Evolutionary conservation across 2,797 vertebrate species (phyloP).

Genomic region (Galago senegalensis): DNA sequence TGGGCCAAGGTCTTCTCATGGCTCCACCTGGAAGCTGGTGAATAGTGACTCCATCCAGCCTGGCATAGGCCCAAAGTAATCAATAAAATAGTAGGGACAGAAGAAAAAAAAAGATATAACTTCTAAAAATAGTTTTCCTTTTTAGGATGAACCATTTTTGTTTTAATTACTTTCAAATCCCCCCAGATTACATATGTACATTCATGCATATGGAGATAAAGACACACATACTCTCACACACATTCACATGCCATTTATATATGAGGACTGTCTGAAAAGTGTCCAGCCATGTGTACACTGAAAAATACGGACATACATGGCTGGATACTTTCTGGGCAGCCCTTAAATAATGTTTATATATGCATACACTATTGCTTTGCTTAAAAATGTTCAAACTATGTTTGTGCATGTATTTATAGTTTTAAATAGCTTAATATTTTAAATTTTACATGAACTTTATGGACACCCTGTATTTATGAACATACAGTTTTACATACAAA

Average conservation of each 20-base stretch:
- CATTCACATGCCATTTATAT: too few relatives aligned
- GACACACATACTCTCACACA: not conserved
- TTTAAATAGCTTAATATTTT: too few relatives aligned
- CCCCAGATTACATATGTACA: not conserved
- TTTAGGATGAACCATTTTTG: not conserved
- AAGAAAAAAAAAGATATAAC: not conserved
- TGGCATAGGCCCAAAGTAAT: slow-evolving; percentile 45
- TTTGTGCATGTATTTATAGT: not conserved
- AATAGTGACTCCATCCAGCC: slow-evolving; percentile 13
- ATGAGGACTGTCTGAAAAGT: too few relatives aligned
- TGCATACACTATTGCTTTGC: not conserved
- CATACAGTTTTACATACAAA: not conserved
- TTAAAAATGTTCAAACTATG: slow-evolving; percentile 50
- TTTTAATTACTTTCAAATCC: slow-evolving; percentile 3
- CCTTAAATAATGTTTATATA: not conserved
- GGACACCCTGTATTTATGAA: not conserved
- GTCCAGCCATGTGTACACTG: too few relatives aligned
- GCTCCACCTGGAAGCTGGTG: not conserved
- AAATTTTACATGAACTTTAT: too few relatives aligned
- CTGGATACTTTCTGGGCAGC: too few relatives aligned
- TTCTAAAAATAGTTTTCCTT: not conserved
- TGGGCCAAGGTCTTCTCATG: slow-evolving; percentile 12
- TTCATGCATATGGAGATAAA: not conserved
- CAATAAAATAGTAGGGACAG: slow-evolving; percentile 81
- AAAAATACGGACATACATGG: too few relatives aligned